A percentile compares a stretch with the other conserved stretches of the same genome.
These are phyloP conservation scores for Trachythela sp. DNA, from an alignment of 64 coral and sea anemone genomes.

Conservation along the genomic window DNA sequence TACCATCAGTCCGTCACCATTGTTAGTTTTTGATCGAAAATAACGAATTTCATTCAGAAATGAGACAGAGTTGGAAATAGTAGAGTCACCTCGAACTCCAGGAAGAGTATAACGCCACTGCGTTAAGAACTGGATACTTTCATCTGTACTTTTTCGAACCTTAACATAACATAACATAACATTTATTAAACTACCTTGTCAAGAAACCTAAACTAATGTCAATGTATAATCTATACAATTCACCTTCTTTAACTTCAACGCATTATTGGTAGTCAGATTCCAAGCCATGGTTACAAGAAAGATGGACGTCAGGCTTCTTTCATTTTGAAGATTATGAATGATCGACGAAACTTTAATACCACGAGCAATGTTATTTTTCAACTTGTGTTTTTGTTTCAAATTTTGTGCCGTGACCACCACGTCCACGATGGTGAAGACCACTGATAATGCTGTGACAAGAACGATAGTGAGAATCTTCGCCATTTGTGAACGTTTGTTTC, in stretches of 20 bases:
- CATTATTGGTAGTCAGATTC: not conserved
- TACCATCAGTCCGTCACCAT: not conserved
- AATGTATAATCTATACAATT: no score
- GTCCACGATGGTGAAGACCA: not conserved
- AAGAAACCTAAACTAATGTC: no score
- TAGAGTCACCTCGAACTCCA: not conserved
- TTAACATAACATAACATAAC: no score
- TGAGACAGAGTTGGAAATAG: not conserved
- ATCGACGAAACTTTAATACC: not conserved
- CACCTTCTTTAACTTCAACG: not conserved
- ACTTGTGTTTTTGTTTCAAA: not conserved
- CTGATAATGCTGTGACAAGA: not conserved
- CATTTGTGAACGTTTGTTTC: not conserved
- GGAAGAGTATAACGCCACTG: not conserved
- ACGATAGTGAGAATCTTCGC: not conserved
- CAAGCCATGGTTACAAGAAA: not conserved
- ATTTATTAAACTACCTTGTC: no score
- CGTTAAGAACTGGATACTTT: not conserved
- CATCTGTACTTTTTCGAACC: not conserved
- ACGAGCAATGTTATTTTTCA: not conserved
- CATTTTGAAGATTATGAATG: slow-evolving; percentile 14
- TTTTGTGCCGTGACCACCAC: not conserved
- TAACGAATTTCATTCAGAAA: not conserved
- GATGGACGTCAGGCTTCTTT: not conserved
- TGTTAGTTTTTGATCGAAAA: not conserved